Evolutionary conservation across 2,888 invertebrate species (phyloP).

Genomic region (Pristionchus arcanus): DNA sequence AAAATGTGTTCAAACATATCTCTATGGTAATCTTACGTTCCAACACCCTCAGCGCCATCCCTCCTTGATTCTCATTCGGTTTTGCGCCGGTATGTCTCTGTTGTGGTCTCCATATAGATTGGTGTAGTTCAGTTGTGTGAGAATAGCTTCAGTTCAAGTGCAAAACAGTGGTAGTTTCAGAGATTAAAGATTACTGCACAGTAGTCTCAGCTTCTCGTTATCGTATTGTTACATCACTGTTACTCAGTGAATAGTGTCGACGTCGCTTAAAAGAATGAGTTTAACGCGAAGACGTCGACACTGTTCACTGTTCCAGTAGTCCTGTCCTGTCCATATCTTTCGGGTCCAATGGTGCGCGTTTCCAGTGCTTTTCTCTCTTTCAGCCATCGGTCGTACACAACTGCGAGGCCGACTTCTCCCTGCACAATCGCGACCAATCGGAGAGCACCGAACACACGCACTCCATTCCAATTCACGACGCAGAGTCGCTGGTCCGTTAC

Average conservation of each 20-base stretch:
- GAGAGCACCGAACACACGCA: slow-evolving; percentile 53
- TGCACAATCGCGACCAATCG: not conserved
- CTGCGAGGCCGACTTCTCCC: slow-evolving; percentile 53
- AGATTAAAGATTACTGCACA: not conserved
- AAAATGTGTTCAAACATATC: too few relatives aligned
- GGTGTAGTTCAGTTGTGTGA: not conserved
- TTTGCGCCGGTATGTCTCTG: not conserved
- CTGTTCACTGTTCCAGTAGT: not conserved
- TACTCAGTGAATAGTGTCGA: too few relatives aligned
- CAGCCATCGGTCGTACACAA: slow-evolving; percentile 33
- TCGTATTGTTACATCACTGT: not conserved
- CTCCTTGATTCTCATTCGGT: slow-evolving; percentile 9
- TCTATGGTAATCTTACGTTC: slow-evolving; percentile 20
- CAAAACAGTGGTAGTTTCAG: not conserved
- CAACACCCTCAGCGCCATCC: not conserved
- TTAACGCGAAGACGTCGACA: too few relatives aligned
- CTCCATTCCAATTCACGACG: slow-evolving; percentile 50
- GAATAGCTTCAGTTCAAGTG: not conserved
- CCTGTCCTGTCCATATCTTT: not conserved
- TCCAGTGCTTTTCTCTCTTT: not conserved
- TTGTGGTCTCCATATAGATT: not conserved
- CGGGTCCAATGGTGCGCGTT: not conserved
- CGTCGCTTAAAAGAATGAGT: too few relatives aligned
- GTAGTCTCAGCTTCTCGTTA: not conserved
- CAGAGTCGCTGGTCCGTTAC: slow-evolving; percentile 53